Base-by-base conservation (phyloP, 2,888 invertebrate species). In the Drosophila crucigera region DNA sequence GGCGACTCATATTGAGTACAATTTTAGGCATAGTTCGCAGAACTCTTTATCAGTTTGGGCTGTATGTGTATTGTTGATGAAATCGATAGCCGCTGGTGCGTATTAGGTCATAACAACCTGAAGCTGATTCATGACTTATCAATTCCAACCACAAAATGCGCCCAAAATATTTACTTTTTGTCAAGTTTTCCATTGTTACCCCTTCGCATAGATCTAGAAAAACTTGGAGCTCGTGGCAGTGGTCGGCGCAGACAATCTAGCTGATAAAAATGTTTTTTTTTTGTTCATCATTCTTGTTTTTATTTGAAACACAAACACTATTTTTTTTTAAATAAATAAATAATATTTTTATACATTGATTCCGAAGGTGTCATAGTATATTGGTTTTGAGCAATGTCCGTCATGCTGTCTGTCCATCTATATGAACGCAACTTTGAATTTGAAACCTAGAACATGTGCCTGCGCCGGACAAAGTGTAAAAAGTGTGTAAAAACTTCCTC, bases 51-150 rank as follows among this genome's bases (percentile, higher is more conserved):
- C 77, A 56, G 16, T 11, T 54, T 3, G 22, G 14, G 19, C 10
- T 63, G 19, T 28, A 52, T 33, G 25, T 30, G 14, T 56, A n/a
- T 30, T 39, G 28, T n/a, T 56, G 61, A 25, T 33, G 25, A 41
- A 35, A 43, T 28, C 49, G 58, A 64, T 63, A 19, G 19, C 11
- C 19, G 19, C 19, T 31, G 43, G 76, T 80, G 54, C 53, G 65
- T 62, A 62, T 75, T 76, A 75, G 58, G 53, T 75, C 76, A 75
- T 75, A 52, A 35, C 25, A 43, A 52, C 16, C 16, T 14, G 30
- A 39, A 16, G 37, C 49, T 78, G 80, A 78, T 53, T 76, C 77
- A 78, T 41, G 0, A 31, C 54, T 58, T 76, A 80, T 80, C 80
- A 58, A 50, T 67, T 37, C 31, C 61, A 50, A 43, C 68, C 52